Base-by-base conservation (phyloP, 2,797 vertebrate species). In the Gila robusta region DNA sequence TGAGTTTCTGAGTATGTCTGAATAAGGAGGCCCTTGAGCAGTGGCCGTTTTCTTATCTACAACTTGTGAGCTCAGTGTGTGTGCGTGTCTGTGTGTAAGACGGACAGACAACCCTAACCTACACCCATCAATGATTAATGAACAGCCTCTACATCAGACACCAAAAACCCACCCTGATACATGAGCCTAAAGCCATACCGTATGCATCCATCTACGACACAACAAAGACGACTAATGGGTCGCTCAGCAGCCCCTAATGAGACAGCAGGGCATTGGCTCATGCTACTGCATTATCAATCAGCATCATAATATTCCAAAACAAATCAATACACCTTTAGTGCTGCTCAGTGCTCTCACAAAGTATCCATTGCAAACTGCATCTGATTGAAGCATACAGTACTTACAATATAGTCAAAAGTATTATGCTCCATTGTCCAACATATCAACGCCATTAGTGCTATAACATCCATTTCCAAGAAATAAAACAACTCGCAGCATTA, bases 41-140 rank as follows among this genome's bases (percentile, higher is more conserved):
- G 70, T 81, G 84, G 66, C 44, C 23, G 21, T 72, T 76, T 69
- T 69, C 82, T 82, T 47, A 52, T 70, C 66, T 86, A 81, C 77
- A 84, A 70, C 69, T 84, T 72, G 41, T 80, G 49, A 67, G 64
- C 28, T 83, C 64, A 73, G 35, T 66, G 79, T 54, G 52, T 69
- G 76, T 41, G 59, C 54, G 52, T 74, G 76, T 86, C 16, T 86
- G 66, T 76, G 80, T 35, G 84, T 62, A 78, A 69, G 78, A 82
- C 11, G 32, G 80, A 87, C 82, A 88, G 85, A 87, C 85, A 86
- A 85, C 73, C 82, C 82, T 88, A 79, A 89, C 84, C 44, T 83
- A 76, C 54, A 64, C 35, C 80, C 87, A 91, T 91, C 11, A 91
- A 90, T 85, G 62, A 90, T 91, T 90, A 81, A 91, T 87, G 77